A percentile compares a stretch with the other conserved stretches of the same genome.
phyloP scores from a whole-genome alignment of 2,113 vertebrate species.

The Dissostichus mawsoni region DNA sequence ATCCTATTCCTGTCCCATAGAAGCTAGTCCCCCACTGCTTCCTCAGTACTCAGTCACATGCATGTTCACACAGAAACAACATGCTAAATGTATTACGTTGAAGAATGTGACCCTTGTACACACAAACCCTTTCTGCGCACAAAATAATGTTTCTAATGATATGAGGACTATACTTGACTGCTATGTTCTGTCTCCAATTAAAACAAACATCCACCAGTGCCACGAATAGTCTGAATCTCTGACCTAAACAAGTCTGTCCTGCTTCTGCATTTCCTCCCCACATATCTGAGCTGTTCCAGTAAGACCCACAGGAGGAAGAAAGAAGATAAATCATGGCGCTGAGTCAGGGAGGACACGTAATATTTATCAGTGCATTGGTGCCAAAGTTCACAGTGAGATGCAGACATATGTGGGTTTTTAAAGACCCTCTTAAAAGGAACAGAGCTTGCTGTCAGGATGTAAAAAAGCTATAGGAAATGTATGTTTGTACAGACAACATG shows the following conservation, averaged over 20 bases:
- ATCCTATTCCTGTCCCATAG: slow-evolving; percentile 59
- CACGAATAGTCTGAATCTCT: slow-evolving; percentile 58
- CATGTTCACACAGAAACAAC: neutral
- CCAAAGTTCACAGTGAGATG: slow-evolving; percentile 53
- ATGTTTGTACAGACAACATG: neutral
- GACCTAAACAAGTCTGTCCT: slow-evolving; percentile 53
- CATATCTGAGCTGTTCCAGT: slow-evolving; percentile 50
- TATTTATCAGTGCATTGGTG: slow-evolving; percentile 15
- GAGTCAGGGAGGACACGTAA: slow-evolving; percentile 59
- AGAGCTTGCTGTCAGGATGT: neutral
- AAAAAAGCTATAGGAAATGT: neutral
- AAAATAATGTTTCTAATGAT: slow-evolving; percentile 25
- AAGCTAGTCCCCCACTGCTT: slow-evolving; percentile 28
- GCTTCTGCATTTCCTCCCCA: slow-evolving; percentile 43
- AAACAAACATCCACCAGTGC: slow-evolving; percentile 21
- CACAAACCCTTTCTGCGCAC: neutral
- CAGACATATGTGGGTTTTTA: slow-evolving; percentile 2
- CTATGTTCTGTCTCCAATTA: slow-evolving; percentile 32
- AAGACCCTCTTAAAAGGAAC: neutral
- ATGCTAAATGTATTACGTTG: neutral
- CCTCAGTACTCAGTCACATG: slow-evolving; percentile 13
- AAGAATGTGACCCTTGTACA: neutral
- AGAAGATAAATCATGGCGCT: slow-evolving; percentile 29
- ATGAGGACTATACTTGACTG: slow-evolving; percentile 8
- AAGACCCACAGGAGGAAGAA: slow-evolving; percentile 44